Evolutionary conservation across 2,888 invertebrate genomes (phyloP), one percentile per base, ranked within the genome.

Genomic region (Sinopyrophorus schimmeli): DNA sequence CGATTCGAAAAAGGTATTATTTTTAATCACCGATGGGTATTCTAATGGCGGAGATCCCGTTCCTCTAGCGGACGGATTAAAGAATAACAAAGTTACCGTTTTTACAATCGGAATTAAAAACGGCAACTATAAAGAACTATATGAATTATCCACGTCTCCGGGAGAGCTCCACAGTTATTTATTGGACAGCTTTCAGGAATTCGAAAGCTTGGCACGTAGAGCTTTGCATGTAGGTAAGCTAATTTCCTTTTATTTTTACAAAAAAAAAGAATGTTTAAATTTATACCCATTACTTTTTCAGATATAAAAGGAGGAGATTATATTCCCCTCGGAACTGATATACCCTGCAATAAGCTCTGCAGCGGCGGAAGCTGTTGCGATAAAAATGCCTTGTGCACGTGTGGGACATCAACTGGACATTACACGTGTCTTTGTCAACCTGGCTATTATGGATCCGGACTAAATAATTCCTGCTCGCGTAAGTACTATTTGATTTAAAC

Each of bases 1-100:
- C 15, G 68, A 71, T 12, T 74, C 79, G 2, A 77, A 73, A 55
- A 83, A 83, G 64, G 80, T 82, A 0, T 73, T 86, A 5, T 84
- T 86, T 61, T 70, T 86, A 2, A 79, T 86, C 54, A 86, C 86
- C 1, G 86, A 86, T 62, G 86, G 86, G 7, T 86, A 82, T 64
- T 84, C 84, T 3, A 86, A 84, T 65, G 84, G 83, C 1, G 83
- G 82, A 0, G 80, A 84, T 70, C 86, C 86, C 0, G 71, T 80
- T 5, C 79, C 81, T 0, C 74, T 80, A 1, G 83, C 85, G 0
- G 72, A 74, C 27, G 69, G 76, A 24, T 67, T 86, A 3, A 80
- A 81, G 60, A 72, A 76, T 18, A 64, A 74, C 7, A 74, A 77
- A 20, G 75, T 77, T 1, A 76, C 74, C 1, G 76, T 81, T 40